Conservation (phyloP, 2,113 vertebrate genomes). For the Ibidorhyncha struthersii region DNA sequence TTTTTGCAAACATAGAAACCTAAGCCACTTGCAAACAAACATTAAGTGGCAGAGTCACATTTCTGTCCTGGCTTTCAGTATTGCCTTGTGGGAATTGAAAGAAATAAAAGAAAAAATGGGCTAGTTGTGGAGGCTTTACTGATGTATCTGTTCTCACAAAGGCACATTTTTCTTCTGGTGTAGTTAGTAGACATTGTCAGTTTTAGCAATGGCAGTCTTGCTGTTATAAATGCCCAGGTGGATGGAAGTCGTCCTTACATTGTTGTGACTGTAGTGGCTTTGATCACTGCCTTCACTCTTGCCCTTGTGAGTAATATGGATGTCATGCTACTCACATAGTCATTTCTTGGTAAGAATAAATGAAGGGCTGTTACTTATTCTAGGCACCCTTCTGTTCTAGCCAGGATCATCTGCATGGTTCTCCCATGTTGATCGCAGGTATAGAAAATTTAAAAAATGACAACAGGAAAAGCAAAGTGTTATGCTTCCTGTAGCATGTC, state of each 20-base stretch:
- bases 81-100: not conserved
- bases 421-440: not conserved
- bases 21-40: not conserved
- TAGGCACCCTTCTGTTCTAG: not conserved
- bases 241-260: fast-evolving
- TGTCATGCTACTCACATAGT: too few relatives aligned
- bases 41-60: not conserved
- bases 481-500: not conserved
- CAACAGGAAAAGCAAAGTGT: not conserved
- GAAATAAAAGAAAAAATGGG: not conserved
- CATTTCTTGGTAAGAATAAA: not conserved
- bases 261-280: not conserved
- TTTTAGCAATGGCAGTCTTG: not conserved
- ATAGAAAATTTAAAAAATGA: not conserved
- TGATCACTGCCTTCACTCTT: not conserved
- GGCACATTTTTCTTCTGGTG: not conserved
- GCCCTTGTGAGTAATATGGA: not conserved
- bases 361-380: not conserved
- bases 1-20: not conserved
- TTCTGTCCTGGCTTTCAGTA: not conserved
- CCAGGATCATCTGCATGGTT: not conserved
- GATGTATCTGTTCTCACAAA: not conserved
- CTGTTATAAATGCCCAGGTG: not conserved
- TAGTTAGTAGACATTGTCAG: not conserved
- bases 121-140: not conserved